Conservation (phyloP, 2,888 invertebrate species). For the Chydorus sphaericus region DNA sequence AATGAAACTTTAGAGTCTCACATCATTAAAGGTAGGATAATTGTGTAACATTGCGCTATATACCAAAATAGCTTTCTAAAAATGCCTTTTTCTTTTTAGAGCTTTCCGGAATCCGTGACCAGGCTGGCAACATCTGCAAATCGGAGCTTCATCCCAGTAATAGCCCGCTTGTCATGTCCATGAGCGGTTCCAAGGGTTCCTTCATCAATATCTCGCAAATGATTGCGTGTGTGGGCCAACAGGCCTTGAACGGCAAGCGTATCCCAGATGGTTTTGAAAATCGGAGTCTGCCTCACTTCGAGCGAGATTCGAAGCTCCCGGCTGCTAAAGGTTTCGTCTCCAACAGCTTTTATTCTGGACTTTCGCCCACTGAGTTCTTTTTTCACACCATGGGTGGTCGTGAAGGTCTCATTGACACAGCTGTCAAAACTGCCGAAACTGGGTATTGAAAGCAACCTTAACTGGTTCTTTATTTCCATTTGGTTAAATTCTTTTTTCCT, state of each 20-base stretch:
- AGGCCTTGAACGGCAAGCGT: slow-evolving; percentile 91
- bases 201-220: slow-evolving; percentile 99
- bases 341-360: slow-evolving; percentile 92
- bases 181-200: slow-evolving; percentile 95
- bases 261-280: slow-evolving; percentile 96
- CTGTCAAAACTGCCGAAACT: slow-evolving; percentile 98
- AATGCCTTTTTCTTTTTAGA: too few species aligned
- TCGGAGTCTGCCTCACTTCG: slow-evolving; percentile 86
- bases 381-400: slow-evolving; percentile 99
- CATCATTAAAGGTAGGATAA: slow-evolving; percentile 75
- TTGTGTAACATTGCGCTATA: too few species aligned
- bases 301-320: slow-evolving; percentile 76
- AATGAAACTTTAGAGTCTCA: slow-evolving; percentile 83
- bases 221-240: slow-evolving; percentile 99
- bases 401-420: slow-evolving; percentile 95
- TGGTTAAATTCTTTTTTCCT: neutral
- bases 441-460: slow-evolving; percentile 45
- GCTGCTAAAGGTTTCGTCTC: slow-evolving; percentile 94
- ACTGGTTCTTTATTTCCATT: too few species aligned
- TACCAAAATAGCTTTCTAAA: too few species aligned
- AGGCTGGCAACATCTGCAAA: slow-evolving; percentile 86
- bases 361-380: slow-evolving; percentile 96
- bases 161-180: slow-evolving; percentile 92
- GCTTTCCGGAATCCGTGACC: slow-evolving; percentile 86
- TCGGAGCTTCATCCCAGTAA: slow-evolving; percentile 77